Conservation (phyloP, 2,797 vertebrate genomes). For the Lutjanus campechanus region DNA sequence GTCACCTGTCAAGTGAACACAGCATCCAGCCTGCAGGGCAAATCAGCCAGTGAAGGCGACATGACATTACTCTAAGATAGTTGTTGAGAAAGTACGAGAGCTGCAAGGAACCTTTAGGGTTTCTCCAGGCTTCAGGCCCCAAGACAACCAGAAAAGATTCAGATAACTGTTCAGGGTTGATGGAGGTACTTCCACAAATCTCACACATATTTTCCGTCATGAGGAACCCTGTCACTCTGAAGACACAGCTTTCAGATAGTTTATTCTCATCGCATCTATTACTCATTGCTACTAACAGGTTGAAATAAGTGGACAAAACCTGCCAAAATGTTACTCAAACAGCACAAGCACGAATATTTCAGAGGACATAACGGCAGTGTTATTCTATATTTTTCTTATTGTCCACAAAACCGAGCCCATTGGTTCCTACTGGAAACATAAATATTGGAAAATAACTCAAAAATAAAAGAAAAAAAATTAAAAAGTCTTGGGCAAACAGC, state of each 20-base stretch:
- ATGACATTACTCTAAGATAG: conserved; percentile 1
- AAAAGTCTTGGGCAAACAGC: too few species aligned
- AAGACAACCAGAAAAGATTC: not conserved
- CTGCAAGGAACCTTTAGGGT: conserved; percentile 2
- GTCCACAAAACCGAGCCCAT: too few species aligned
- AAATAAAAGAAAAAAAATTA: too few species aligned
- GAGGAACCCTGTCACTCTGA: not conserved
- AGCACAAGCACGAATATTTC: not conserved
- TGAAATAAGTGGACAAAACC: not conserved
- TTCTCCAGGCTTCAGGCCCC: not conserved
- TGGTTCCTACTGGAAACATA: too few species aligned
- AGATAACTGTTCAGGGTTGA: not conserved
- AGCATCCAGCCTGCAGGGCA: not conserved
- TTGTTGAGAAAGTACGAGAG: not conserved
- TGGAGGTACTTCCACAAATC: too few species aligned
- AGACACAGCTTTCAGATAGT: not conserved
- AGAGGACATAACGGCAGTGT: not conserved
- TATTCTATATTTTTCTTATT: not conserved
- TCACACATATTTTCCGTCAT: not conserved
- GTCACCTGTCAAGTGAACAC: conserved; percentile 23
- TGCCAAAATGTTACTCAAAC: not conserved
- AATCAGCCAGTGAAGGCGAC: conserved; percentile 3
- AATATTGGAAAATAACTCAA: too few species aligned
- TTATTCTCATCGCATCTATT: not conserved
- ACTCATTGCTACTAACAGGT: not conserved